Conservation (phyloP, 2,797 vertebrate species). For the Clarias platycephalus region DNA sequence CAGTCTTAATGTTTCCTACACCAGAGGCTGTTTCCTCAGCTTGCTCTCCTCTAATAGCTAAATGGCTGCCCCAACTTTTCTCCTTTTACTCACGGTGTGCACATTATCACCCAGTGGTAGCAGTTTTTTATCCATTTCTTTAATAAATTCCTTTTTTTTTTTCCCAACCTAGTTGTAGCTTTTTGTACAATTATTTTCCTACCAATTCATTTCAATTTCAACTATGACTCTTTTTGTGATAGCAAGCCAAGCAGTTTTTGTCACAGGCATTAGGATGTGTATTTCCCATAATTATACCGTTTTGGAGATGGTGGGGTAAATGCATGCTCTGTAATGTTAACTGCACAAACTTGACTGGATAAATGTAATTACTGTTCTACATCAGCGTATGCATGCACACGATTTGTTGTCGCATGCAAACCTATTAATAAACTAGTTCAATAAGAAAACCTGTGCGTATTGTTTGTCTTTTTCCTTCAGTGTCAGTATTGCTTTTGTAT, state of each 20-base stretch:
- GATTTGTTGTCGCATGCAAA: slow-evolving; percentile 57
- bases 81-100: slow-evolving; percentile 14
- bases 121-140: neutral
- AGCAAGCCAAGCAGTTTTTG: slow-evolving; percentile 1
- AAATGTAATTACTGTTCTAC: slow-evolving; percentile 52
- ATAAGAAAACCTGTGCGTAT: neutral
- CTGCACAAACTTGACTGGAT: slow-evolving; percentile 47
- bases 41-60: neutral
- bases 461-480: slow-evolving; percentile 37
- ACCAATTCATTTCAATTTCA: neutral
- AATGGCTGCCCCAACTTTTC: slow-evolving; percentile 2
- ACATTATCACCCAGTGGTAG: neutral
- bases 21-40: neutral
- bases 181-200: neutral
- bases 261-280: slow-evolving; percentile 46
- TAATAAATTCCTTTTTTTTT: slow-evolving; percentile 21
- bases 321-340: slow-evolving; percentile 56
- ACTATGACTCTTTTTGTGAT: neutral
- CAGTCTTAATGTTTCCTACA: neutral
- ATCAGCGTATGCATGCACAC: slow-evolving; percentile 57
- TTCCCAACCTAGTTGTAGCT: neutral
- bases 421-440: slow-evolving; percentile 54
- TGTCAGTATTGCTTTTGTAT: neutral
- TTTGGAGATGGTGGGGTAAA: slow-evolving; percentile 33
- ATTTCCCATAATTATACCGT: slow-evolving; percentile 31